Evolutionary conservation across 2,888 invertebrate species (phyloP), one percentile per base, ranked within the genome.

Genomic region (Pollenia labialis): DNA sequence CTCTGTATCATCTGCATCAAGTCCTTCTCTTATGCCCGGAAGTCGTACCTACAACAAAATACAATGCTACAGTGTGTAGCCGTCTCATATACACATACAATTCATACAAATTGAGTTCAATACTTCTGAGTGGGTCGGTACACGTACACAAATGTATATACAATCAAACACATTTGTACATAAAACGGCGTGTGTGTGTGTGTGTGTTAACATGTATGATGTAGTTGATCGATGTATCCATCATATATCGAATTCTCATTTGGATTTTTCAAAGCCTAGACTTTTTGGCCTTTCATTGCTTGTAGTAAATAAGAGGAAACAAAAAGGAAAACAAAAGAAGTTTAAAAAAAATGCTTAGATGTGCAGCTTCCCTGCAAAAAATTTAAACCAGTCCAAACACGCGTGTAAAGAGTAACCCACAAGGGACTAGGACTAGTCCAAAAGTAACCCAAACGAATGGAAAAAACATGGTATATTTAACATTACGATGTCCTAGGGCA

Each of bases 201-300:
- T 66, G 32, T 74, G 40, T 44, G 40, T 44, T 23, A n/a, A 12
- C 40, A 23, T 40, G 44, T 71, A 62, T 74, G 32, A 32, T 85
- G 54, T 69, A 66, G 32, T 75, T 80, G 75, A 83, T 80, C 58
- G 32, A 32, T 75, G 66, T 56, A 71, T 77, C 77, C 85, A 85
- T 85, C 81, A 81, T 62, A 74, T 74, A 86, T 83, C n/a, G 76
- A 86, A 86, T 76, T 83, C 76, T 76, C 64, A 66, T 75, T 66
- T 72, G 52, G 68, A 64, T 64, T 80, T 71, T 66, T 64, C 9
- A 42, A 42, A 60, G 48, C 60, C 23, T 50, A 46, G 23, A 66
- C 50, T 74, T 23, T 9, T n/a, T 32, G 32, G 32, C 32, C 32
- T 32, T 32, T 32, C 32, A 32, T 32, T 32, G 32, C 32, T 32